Percentiles rank a stretch among this genome's conserved stretches.
These are phyloP conservation scores for Numida meleagris DNA, from an alignment of 2,113 vertebrate species.

Conservation along the genomic window DNA sequence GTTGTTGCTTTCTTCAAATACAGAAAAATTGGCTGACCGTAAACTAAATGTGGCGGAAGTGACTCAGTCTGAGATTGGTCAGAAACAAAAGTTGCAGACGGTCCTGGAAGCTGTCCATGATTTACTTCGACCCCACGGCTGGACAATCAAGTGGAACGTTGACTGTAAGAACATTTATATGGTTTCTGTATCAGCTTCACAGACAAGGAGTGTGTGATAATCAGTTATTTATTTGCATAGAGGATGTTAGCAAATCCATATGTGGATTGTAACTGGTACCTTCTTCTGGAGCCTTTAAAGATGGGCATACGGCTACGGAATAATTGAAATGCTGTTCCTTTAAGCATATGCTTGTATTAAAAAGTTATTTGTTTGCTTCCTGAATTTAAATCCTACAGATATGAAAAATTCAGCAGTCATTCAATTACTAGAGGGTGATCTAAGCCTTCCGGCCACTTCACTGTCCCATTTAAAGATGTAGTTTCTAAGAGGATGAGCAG, in stretches of 20 bases:
- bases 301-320: neutral
- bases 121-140: constrained; percentile 88
- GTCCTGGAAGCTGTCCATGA: constrained; percentile 91
- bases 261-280: neutral
- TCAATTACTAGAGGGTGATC: neutral
- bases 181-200: neutral
- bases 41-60: constrained; percentile 97
- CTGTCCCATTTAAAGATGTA: neutral
- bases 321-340: neutral
- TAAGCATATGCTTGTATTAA: neutral
- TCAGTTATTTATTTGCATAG: neutral
- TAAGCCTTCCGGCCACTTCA: neutral
- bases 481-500: neutral
- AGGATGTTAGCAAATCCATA: neutral
- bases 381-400: neutral
- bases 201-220: neutral
- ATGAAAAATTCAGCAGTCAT: neutral
- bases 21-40: constrained; percentile 88
- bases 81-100: constrained; percentile 95
- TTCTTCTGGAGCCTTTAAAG: neutral
- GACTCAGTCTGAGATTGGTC: constrained; percentile 94
- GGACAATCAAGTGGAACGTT: constrained; percentile 90
- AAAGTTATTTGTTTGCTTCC: neutral
- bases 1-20: neutral
- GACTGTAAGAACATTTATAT: constrained; percentile 83